A percentile compares a stretch with the other conserved stretches of the same genome.
Evolutionary conservation across 2,113 vertebrate genomes (phyloP).

Genomic region (Esox niger): DNA sequence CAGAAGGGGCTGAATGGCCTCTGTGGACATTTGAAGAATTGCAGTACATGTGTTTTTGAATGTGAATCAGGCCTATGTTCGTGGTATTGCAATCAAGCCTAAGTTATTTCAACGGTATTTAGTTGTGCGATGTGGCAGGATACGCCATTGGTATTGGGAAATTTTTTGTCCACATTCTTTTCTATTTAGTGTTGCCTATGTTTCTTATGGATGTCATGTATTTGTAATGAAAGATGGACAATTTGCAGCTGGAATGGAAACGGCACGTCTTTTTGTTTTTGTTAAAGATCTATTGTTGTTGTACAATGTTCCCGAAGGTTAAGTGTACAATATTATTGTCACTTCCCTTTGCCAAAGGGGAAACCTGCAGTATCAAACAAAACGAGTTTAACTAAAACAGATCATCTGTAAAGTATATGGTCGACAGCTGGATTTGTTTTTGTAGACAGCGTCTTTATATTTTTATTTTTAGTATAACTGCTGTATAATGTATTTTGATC

Average conservation of each 20-base stretch:
- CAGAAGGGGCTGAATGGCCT: not conserved
- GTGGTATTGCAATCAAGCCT: not conserved
- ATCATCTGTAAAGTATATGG: constrained; percentile 31
- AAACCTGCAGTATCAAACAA: no score
- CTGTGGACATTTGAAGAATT: not conserved
- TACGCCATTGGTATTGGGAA: not conserved
- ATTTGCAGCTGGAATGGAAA: constrained; percentile 10
- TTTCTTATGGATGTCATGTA: constrained; percentile 23
- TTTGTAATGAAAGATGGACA: constrained; percentile 34
- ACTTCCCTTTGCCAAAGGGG: constrained; percentile 7
- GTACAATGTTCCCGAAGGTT: constrained; percentile 10
- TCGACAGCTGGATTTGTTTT: constrained; percentile 37
- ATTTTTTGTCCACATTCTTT: not conserved
- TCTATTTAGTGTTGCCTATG: constrained; percentile 16
- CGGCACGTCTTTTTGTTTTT: constrained; percentile 11
- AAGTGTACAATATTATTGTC: constrained; percentile 3
- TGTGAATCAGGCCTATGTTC: not conserved
- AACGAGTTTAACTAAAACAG: constrained; percentile 21
- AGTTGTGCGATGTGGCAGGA: not conserved
- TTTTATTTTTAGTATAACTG: constrained; percentile 63
- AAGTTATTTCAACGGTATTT: not conserved
- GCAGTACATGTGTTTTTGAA: not conserved
- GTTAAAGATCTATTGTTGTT: constrained; percentile 26
- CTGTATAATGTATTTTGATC: constrained; percentile 55
- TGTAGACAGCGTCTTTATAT: constrained; percentile 50